Conservation (phyloP, 2,113 vertebrate genomes). For the Alces alces region DNA sequence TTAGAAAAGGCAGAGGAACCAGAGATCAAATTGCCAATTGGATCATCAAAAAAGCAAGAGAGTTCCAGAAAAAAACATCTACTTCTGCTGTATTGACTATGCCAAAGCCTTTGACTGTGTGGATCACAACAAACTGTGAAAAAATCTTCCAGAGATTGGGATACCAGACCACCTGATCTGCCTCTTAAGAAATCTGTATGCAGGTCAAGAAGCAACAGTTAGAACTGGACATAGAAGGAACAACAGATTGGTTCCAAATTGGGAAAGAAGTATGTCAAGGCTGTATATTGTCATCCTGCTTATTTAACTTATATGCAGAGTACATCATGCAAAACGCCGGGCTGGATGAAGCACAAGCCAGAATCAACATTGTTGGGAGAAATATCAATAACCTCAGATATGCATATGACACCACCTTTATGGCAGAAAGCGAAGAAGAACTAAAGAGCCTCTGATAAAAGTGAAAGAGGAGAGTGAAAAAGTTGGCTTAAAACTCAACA, state of each 20-base stretch:
- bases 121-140: not conserved
- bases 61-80: not conserved
- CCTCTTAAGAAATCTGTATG: not conserved
- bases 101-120: not conserved
- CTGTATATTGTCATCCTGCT: not conserved
- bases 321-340: not conserved
- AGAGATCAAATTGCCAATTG: not conserved
- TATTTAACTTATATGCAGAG: not conserved
- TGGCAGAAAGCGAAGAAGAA: not conserved
- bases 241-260: not conserved
- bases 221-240: not conserved
- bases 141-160: not conserved
- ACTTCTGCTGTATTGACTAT: not conserved
- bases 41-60: fast-evolving
- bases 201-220: not conserved
- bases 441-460: not conserved
- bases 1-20: not conserved
- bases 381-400: not conserved
- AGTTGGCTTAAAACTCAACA: not conserved
- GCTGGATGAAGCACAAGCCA: not conserved
- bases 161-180: not conserved
- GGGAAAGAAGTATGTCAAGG: not conserved
- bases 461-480: not conserved
- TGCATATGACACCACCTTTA: not conserved
- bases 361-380: not conserved